These are phyloP conservation scores for Ectropis grisescens DNA, from an alignment of 1,140 invertebrate species.

Conservation along the genomic window DNA sequence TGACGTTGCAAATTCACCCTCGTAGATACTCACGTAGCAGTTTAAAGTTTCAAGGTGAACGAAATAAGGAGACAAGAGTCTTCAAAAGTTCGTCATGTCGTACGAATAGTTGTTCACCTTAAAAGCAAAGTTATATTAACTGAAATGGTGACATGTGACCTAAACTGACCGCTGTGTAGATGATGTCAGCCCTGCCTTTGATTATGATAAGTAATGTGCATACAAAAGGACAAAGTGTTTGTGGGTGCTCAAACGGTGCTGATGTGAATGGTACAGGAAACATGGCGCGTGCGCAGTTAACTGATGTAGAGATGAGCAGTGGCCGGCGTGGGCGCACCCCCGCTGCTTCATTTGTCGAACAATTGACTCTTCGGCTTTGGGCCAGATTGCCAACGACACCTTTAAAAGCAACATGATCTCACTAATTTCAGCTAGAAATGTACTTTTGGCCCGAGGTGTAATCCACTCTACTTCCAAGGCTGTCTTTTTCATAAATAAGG, in stretches of 20 bases:
- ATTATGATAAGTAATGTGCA: constrained; percentile 12
- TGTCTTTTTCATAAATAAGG: too few species aligned
- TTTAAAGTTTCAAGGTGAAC: too few species aligned
- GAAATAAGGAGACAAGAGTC: too few species aligned
- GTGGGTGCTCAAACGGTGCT: constrained; percentile 30
- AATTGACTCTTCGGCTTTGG: constrained; percentile 26
- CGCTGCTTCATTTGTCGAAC: constrained; percentile 36
- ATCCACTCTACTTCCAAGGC: too few species aligned
- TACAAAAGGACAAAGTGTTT: constrained; percentile 17
- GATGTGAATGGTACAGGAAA: constrained; percentile 52
- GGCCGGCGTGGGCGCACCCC: constrained; percentile 57
- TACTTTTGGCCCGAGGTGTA: too few species aligned
- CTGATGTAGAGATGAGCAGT: constrained; percentile 50
- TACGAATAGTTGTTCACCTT: too few species aligned
- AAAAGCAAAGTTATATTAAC: too few species aligned
- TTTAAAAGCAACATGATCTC: too few species aligned
- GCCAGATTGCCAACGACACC: constrained; percentile 11
- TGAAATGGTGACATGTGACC: too few species aligned
- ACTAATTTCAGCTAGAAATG: too few species aligned
- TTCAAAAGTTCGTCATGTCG: too few species aligned
- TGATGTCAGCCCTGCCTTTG: constrained; percentile 14
- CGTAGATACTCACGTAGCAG: too few species aligned
- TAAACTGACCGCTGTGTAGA: not conserved
- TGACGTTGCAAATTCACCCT: constrained; percentile 6
- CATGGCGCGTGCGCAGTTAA: constrained; percentile 46